A percentile compares a stretch with the other conserved stretches of the same genome.
Conservation (phyloP, 2,888 invertebrate genomes). For the Ophion slaviceki region DNA sequence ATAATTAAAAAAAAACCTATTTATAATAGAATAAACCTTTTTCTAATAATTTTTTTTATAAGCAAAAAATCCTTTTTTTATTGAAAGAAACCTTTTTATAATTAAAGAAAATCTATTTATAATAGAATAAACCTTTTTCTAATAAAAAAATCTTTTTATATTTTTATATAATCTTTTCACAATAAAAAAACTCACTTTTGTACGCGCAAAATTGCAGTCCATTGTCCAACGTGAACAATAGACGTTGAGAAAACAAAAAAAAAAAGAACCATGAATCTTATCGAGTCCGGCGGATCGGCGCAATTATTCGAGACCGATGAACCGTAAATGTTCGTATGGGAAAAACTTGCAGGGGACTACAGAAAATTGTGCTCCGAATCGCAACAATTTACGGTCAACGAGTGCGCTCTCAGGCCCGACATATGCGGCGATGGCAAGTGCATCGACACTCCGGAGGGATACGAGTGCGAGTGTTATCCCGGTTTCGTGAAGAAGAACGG, state of each 20-base stretch:
- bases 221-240: slow-evolving; percentile 5
- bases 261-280: slow-evolving; percentile 36
- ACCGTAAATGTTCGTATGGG: slow-evolving; percentile 11
- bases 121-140: too few species aligned
- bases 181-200: slow-evolving; percentile 11
- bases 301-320: slow-evolving; percentile 44
- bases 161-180: background rate
- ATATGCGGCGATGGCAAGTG: slow-evolving; percentile 91
- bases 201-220: background rate
- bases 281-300: slow-evolving; percentile 31
- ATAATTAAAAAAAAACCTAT: too few species aligned
- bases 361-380: slow-evolving; percentile 85
- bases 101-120: too few species aligned
- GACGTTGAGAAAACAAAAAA: slow-evolving; percentile 7
- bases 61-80: too few species aligned
- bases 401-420: slow-evolving; percentile 90
- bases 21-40: too few species aligned
- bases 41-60: too few species aligned
- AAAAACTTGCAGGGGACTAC: slow-evolving; percentile 85
- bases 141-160: too few species aligned
- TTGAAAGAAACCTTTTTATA: too few species aligned
- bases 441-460: slow-evolving; percentile 90
- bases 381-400: slow-evolving; percentile 85
- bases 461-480: slow-evolving; percentile 91
- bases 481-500: slow-evolving; percentile 85